These are phyloP conservation scores for Urophycis tenuis DNA, from an alignment of 2,797 vertebrate species.

Conservation along the genomic window DNA sequence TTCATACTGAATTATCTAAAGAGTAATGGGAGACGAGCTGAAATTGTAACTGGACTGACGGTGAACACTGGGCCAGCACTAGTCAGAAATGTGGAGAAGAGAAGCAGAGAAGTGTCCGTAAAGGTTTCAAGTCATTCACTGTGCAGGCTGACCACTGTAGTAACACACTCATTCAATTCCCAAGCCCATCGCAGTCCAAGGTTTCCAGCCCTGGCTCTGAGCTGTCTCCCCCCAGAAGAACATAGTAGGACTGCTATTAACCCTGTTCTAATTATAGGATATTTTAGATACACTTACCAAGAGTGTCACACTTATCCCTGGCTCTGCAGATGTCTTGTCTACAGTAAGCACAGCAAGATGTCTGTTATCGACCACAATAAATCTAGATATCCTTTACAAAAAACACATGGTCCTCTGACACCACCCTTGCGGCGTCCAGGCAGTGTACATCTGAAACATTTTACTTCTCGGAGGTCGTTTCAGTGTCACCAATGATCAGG, in stretches of 20 bases:
- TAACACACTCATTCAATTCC: no score
- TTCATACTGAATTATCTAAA: no score
- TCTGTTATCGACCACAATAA: constrained; percentile 15
- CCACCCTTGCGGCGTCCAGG: background rate
- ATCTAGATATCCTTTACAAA: background rate
- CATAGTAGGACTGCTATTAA: background rate
- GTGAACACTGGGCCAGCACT: no score
- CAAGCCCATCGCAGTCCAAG: background rate
- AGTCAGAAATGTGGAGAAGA: no score
- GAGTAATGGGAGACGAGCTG: no score
- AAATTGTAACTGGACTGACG: no score
- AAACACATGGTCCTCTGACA: background rate
- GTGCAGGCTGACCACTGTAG: no score
- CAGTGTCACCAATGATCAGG: background rate
- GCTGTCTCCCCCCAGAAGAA: background rate
- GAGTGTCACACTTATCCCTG: constrained; percentile 94
- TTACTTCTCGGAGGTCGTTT: background rate
- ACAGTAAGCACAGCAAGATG: constrained; percentile 39
- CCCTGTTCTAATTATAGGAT: background rate
- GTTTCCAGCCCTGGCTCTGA: background rate
- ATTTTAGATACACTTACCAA: constrained; percentile 74
- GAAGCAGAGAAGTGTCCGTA: no score
- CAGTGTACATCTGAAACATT: background rate
- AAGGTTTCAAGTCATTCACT: no score
- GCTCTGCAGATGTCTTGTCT: constrained; percentile 99